A percentile compares a stretch with the other conserved stretches of the same genome.
Conservation (phyloP, 1,140 invertebrate genomes). For the Sitodiplosis mosellana region DNA sequence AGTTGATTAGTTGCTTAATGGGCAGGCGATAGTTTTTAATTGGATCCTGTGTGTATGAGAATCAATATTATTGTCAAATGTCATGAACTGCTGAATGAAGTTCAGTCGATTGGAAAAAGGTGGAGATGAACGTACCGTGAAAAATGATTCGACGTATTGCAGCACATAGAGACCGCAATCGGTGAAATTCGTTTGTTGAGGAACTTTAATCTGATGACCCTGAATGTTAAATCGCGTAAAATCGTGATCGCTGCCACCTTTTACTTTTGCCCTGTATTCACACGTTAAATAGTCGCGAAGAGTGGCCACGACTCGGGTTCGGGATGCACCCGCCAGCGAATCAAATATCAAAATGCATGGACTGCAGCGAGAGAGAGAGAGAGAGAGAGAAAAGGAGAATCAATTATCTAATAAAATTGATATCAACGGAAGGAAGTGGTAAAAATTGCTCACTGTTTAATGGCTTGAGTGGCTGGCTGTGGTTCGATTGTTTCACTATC, state of each 20-base stretch:
- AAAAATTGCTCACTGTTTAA: background rate
- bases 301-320: constrained; percentile 66
- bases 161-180: constrained; percentile 93
- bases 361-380: constrained; percentile 16
- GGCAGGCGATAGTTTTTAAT: constrained; percentile 54
- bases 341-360: constrained; percentile 92
- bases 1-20: constrained; percentile 52
- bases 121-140: constrained; percentile 39
- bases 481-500: constrained; percentile 33
- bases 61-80: too few relatives aligned
- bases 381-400: background rate
- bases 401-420: background rate
- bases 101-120: too few relatives aligned
- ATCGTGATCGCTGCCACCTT: constrained; percentile 22
- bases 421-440: background rate
- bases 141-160: constrained; percentile 93
- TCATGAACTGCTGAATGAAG: too few relatives aligned
- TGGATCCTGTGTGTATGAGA: constrained; percentile 36
- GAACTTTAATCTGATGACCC: constrained; percentile 71
- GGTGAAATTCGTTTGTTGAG: constrained; percentile 90
- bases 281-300: constrained; percentile 75
- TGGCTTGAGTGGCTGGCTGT: background rate
- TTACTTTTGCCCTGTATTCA: constrained; percentile 68
- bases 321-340: constrained; percentile 63
- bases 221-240: constrained; percentile 68